Evolutionary conservation across 2,797 vertebrate genomes (phyloP).

Genomic region (Rhynchonycteris naso): DNA sequence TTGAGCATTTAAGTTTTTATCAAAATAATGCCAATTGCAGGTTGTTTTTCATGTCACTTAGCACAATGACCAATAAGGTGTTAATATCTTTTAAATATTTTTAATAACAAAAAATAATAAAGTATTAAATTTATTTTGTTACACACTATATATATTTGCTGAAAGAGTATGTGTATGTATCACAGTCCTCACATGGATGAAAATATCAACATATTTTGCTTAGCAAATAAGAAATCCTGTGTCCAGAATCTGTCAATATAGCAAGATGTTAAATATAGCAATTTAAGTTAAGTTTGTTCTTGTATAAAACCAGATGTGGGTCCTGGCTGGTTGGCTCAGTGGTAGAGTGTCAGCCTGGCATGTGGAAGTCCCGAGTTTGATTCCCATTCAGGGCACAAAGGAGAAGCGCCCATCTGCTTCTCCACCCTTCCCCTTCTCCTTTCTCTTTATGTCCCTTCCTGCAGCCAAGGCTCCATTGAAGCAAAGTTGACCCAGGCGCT

Average conservation of each 20-base stretch:
- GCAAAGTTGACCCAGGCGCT: too few relatives aligned
- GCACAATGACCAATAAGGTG: neutral
- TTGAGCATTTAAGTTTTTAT: conserved; percentile 4
- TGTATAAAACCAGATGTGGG: neutral
- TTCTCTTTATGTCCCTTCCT: too few relatives aligned
- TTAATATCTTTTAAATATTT: conserved; percentile 32
- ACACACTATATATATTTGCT: neutral
- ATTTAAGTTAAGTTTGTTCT: neutral
- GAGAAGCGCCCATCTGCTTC: too few relatives aligned
- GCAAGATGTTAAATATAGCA: conserved; percentile 27
- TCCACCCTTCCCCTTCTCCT: too few relatives aligned
- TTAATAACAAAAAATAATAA: conserved; percentile 28
- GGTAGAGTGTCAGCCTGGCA: too few relatives aligned
- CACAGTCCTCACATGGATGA: neutral
- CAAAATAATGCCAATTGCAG: conserved; percentile 19
- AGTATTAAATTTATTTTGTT: neutral
- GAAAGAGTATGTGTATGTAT: neutral
- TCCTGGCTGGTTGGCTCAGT: too few relatives aligned
- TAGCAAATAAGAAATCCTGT: conserved; percentile 34
- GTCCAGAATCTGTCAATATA: neutral
- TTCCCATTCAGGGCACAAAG: too few relatives aligned
- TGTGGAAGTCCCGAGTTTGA: too few relatives aligned
- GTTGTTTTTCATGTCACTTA: neutral
- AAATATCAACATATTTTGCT: conserved; percentile 30
- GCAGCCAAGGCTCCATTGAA: too few relatives aligned